Base-by-base conservation (phyloP, 1,140 invertebrate species). In the Mya arenaria region DNA sequence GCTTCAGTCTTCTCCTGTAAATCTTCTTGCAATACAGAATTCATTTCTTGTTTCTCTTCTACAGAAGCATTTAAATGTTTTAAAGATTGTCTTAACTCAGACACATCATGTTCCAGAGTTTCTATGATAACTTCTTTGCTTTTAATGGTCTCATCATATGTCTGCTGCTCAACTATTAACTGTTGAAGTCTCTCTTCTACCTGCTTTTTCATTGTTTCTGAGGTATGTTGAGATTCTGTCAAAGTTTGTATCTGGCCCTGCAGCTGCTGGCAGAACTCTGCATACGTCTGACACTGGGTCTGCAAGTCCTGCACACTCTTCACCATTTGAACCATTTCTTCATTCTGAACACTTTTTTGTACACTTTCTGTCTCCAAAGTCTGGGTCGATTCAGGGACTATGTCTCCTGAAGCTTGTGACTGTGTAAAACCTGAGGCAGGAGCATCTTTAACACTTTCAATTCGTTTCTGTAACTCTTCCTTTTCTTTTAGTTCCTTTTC, bases 211-310 rank as follows among this genome's bases (percentile, higher is more conserved):
- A 55, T 74, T 41, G 41, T 37, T 4, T 84, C 71, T 69, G 63
- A 44, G 17, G 17, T 17, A 74, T 74, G 68, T n/a, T 32, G 55
- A 34, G 39, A 71, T 55, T 88, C 89, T 25, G 85, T 89, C 5
- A 89, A 69, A 41, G 34, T 63, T 65, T 88, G 87, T 19, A 87
- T 74, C 48, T 88, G 86, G 48, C 85, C 75, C 60, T 90, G 89
- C 8, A 90, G 56, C 63, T 88, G 87, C 32, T 87, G 72, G 41
- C 80, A 77, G 58, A 83, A 88, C 58, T 90, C 87, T 79, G 71
- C 37, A 82, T 86, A 72, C 17, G 69, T 72, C 32, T 72, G 69
- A 32, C 69, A 72, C 34, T 72, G 69, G 10, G 69, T n/a, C 52
- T 72, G 69, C 28, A 72, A 72, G 34, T 65, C 73, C 15, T 62